Base-by-base conservation (phyloP, 2,888 invertebrate species). In the Dione juno region DNA sequence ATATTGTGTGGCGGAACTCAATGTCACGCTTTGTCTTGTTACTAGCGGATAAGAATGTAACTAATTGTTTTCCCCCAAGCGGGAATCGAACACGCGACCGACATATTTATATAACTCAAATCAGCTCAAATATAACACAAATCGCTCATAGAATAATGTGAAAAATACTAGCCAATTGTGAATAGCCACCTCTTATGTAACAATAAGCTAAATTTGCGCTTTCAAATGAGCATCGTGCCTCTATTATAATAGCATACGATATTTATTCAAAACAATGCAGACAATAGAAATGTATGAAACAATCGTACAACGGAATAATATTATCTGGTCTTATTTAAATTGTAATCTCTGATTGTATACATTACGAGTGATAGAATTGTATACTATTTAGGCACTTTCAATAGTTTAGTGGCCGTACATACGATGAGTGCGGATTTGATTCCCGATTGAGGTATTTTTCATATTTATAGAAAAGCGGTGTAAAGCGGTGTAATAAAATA, bases 191-290 rank as follows among this genome's bases (percentile, higher is more conserved):
- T 43, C 43, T 61, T 67, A n/a, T 16, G 52, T 16, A 53, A 67
- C 67, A 67, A 67, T 61, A 19, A 50, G 7, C 52, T 19, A 43
- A 67, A 61, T 53, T 58, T 61, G 40, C 59, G 50, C 28, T 59
- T 61, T 35, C 53, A 53, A 35, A 53, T 35, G 61, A 52, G 41
- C 41, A 67, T 53, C 13, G 40, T 59, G 21, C 19, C 13, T 52
- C 64, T 57, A 58, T 67, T 67, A 67, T 67, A 41, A 59, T 41
- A 61, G 28, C 61, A n/a, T 16, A 45, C 61, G 61, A 28, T 45
- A 61, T 61, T 43, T 45, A 61, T 45, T 61, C 28, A n/a, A 61
- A 61, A 61, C 61, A 64, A 40, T 64, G 57, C 61, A 64, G 64
- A 54, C 64, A 69, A 69, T 64, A 63, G 69, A 16, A 21, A 37